Evolutionary conservation across 2,113 vertebrate genomes (phyloP), one percentile per base, ranked within the genome.

Genomic region (Macrotis lagotis): DNA sequence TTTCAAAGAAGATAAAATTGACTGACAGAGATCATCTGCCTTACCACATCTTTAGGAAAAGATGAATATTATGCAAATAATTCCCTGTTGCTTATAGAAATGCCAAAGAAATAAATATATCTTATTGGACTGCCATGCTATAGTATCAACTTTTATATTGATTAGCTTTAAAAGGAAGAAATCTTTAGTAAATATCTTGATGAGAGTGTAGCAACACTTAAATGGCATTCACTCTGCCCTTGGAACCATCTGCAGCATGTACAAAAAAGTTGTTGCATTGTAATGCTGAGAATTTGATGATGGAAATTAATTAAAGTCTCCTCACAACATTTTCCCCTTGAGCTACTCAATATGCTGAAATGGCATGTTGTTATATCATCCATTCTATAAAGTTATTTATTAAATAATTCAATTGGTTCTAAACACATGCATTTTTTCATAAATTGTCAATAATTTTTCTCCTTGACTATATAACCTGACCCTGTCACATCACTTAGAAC

Each of bases 251-350:
- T 96, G 94, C 50, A 91, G 24, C 83, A 89, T 90, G 89, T 94
- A 90, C 96, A 95, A 97, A 90, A 97, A n/a, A 53, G 44, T 94
- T 93, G 94, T 96, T 92, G 52, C 92, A 93, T 97, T 28, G n/a
- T 97, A 91, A 97, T 91, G 96, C 92, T 95, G 50, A 97, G 95
- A 94, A 97, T 98, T 97, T 95, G 89, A 95, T 96, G 96, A 95
- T 95, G 66, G 90, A 97, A 98, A 98, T 98, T 98, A 98, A 98
- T 98, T 98, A 97, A 98, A 98, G 47, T 59, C 95, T 97, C 90
- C 47, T 94, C 91, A 95, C 44, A 97, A 96, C 8, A 50, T 95
- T 97, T 98, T 97, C 92, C 97, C 97, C 97, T 97, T 92, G 96
- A 98, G 97, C 94, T 98, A 96, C 74, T 98, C 96, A 97, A 52